A percentile compares a stretch with the other conserved stretches of the same genome.
Conservation (phyloP, 2,113 vertebrate genomes). For the Xiphorhynchus elegans region DNA sequence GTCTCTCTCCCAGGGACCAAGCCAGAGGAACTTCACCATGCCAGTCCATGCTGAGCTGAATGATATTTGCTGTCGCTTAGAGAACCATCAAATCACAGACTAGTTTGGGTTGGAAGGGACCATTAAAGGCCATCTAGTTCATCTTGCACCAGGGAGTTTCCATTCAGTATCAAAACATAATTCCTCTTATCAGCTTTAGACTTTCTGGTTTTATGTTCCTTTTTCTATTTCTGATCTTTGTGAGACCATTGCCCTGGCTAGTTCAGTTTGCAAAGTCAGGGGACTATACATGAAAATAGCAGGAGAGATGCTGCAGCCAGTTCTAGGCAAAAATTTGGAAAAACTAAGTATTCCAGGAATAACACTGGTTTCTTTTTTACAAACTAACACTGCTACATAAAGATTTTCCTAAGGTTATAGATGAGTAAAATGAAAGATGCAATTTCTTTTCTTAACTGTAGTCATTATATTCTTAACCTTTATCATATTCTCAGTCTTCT, state of each 20-base stretch:
- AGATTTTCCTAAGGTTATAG: neutral
- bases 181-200: neutral
- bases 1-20: neutral
- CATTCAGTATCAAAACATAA: neutral
- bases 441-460: neutral
- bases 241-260: neutral
- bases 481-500: neutral
- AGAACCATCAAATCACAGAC: neutral
- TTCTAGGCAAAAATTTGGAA: neutral
- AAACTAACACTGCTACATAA: neutral
- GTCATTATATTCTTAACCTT: neutral
- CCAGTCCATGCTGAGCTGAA: neutral
- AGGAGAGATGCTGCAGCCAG: neutral
- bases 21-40: accelerated
- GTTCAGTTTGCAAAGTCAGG: neutral
- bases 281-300: neutral
- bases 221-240: neutral
- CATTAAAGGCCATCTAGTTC: neutral
- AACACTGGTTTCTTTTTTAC: neutral
- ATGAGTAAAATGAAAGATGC: neutral
- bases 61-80: neutral
- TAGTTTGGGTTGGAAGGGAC: neutral
- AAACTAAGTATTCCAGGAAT: neutral
- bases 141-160: neutral
- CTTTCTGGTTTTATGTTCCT: neutral